Percentiles rank a stretch among this genome's conserved stretches.
phyloP scores from a whole-genome alignment of 92 coral and sea anemone species.

The Heliopora coerulea region DNA sequence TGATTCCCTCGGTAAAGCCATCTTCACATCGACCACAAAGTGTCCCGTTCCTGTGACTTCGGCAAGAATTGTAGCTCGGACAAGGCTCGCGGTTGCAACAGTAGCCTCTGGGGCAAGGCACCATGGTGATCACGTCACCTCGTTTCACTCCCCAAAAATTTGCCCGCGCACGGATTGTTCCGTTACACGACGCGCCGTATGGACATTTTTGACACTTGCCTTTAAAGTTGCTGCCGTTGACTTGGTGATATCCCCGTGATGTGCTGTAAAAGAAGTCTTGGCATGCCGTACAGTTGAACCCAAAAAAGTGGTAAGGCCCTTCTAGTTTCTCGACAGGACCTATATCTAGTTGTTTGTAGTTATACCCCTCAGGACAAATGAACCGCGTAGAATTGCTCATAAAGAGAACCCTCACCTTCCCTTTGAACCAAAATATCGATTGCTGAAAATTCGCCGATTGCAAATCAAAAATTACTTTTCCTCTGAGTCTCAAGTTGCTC shows the following conservation, averaged over 20 bases:
- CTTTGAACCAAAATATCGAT: slow-evolving; percentile 11
- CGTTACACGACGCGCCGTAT: slow-evolving; percentile 38
- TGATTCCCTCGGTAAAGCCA: slow-evolving; percentile 30
- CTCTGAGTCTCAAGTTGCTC: background rate
- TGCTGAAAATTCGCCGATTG: slow-evolving; percentile 11
- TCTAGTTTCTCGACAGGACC: background rate
- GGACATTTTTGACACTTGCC: slow-evolving; percentile 30
- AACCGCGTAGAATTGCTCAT: slow-evolving; percentile 30
- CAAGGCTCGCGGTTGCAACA: slow-evolving; percentile 33
- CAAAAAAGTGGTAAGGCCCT: background rate
- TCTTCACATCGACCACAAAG: slow-evolving; percentile 31
- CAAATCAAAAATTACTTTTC: slow-evolving; percentile 17
- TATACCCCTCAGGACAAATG: slow-evolving; percentile 21
- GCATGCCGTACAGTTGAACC: slow-evolving; percentile 25
- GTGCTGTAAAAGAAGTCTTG: slow-evolving; percentile 25
- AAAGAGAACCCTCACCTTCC: background rate
- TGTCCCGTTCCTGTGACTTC: slow-evolving; percentile 31
- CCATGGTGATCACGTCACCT: slow-evolving; percentile 24
- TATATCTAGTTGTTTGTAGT: slow-evolving; percentile 8
- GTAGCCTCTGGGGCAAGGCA: slow-evolving; percentile 32
- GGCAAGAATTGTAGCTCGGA: slow-evolving; percentile 8
- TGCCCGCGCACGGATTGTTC: slow-evolving; percentile 35
- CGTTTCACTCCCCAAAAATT: slow-evolving; percentile 19
- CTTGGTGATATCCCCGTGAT: slow-evolving; percentile 5
- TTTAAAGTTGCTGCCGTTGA: background rate